These are phyloP conservation scores for Microcebus jonahi DNA, from an alignment of 2,113 vertebrate species.

Conservation along the genomic window DNA sequence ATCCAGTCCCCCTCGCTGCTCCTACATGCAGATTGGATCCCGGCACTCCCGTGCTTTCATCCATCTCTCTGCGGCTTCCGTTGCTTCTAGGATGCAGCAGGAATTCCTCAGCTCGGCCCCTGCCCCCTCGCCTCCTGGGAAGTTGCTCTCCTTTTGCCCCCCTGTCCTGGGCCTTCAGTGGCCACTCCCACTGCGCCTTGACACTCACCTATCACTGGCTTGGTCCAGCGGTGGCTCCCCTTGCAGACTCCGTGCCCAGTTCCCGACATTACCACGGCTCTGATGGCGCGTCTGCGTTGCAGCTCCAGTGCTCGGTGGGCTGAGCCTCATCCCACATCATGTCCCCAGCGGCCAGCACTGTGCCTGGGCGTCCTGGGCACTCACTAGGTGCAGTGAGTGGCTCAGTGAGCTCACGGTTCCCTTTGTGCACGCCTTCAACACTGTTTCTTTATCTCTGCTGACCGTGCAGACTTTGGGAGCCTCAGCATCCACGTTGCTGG, in stretches of 20 bases:
- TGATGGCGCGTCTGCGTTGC: fast-evolving
- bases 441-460: background rate
- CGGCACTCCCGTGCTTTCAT: too few species aligned
- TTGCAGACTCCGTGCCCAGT: too few species aligned
- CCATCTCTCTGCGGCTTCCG: background rate
- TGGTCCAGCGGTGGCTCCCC: background rate
- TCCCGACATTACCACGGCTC: background rate
- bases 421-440: fast-evolving
- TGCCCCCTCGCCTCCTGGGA: too few species aligned
- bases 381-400: too few species aligned
- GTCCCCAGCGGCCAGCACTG: background rate
- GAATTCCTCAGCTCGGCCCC: background rate
- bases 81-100: too few species aligned
- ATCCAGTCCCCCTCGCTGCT: background rate
- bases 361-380: background rate
- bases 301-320: background rate
- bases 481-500: conserved; percentile 87
- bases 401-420: too few species aligned
- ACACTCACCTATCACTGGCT: background rate
- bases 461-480: conserved; percentile 79
- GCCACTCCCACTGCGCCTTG: background rate
- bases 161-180: too few species aligned
- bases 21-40: too few species aligned
- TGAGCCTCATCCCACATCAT: background rate
- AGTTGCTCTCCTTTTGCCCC: background rate